Evolutionary conservation across 2,113 vertebrate genomes (phyloP).

Genomic region (Pterocles burchelli): DNA sequence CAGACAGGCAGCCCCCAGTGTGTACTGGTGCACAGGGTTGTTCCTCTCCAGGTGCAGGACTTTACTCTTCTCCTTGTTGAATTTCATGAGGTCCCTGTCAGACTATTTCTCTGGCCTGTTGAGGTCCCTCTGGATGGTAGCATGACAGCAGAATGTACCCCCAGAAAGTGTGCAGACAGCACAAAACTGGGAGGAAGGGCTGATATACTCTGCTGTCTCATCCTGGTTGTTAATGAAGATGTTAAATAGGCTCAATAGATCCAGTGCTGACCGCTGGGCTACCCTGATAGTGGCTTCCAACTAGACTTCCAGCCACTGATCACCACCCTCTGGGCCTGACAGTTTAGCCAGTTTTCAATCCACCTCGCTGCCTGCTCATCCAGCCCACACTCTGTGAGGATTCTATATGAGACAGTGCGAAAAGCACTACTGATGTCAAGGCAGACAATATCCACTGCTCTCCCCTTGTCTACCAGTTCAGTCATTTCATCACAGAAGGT

Average conservation of each 20-base stretch:
- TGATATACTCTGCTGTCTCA: neutral
- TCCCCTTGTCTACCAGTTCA: neutral
- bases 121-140: neutral
- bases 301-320: neutral
- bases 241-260: neutral
- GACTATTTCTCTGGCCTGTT: neutral
- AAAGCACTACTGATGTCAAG: neutral
- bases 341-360: neutral
- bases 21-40: neutral
- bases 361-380: neutral
- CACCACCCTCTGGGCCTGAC: neutral
- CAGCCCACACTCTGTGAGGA: neutral
- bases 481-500: neutral
- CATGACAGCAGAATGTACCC: neutral
- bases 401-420: neutral
- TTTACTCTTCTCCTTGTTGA: neutral
- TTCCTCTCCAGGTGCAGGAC: neutral
- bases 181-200: no score
- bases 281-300: neutral
- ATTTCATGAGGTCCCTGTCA: neutral
- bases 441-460: neutral
- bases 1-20: neutral
- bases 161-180: no score
- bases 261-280: neutral
- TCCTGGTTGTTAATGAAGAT: neutral